These are phyloP conservation scores for Lonchura striata DNA, from an alignment of 2,113 vertebrate genomes.

Conservation along the genomic window DNA sequence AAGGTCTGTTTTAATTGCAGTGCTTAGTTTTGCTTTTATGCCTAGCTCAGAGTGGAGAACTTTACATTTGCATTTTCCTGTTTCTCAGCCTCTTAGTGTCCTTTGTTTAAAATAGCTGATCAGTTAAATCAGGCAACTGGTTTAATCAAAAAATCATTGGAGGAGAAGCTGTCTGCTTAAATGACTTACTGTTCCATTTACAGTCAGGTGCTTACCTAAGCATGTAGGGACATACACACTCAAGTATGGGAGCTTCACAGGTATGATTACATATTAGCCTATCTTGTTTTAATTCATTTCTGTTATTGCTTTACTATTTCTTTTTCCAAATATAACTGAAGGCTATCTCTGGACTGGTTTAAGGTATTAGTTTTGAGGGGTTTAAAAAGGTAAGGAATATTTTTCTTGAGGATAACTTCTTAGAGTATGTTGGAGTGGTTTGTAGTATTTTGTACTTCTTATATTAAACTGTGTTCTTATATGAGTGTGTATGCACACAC, in stretches of 20 bases:
- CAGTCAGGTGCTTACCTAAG: not conserved
- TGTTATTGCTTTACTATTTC: not conserved
- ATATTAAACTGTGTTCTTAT: not conserved
- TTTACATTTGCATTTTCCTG: not conserved
- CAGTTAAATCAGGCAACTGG: not conserved
- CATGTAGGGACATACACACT: not conserved
- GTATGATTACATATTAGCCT: not conserved
- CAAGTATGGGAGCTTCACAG: not conserved
- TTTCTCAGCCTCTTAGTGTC: not conserved
- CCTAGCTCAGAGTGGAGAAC: not conserved
- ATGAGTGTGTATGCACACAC: not conserved
- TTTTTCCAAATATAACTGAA: not conserved
- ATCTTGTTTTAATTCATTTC: not conserved
- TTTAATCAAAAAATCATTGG: not conserved
- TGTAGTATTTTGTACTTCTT: not conserved
- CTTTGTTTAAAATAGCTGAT: not conserved
- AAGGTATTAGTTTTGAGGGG: not conserved
- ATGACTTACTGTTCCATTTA: not conserved
- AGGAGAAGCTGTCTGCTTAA: slow-evolving; percentile 1
- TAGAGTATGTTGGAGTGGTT: not conserved
- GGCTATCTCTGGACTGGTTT: not conserved
- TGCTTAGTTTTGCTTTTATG: not conserved
- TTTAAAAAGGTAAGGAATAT: not conserved
- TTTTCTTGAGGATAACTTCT: not conserved
- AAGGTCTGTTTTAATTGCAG: not conserved